Conservation (phyloP, 2,888 invertebrate genomes). For the Vandiemenella viatica region DNA sequence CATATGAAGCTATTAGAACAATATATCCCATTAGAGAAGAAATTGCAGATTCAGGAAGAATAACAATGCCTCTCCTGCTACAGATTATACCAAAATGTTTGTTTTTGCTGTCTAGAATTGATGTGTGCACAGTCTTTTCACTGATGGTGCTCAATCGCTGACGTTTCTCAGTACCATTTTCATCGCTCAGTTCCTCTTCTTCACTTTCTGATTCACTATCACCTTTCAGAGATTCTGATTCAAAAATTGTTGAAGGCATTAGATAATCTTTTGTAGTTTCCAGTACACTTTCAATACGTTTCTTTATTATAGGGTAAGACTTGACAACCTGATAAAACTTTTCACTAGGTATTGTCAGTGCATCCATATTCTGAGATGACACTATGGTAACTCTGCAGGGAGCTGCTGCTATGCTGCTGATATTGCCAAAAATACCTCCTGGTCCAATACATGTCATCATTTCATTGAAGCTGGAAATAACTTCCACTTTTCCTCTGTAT, state of each 20-base stretch:
- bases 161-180: background rate
- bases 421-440: slow-evolving; percentile 37
- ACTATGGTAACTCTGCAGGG: slow-evolving; percentile 32
- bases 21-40: background rate
- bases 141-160: background rate
- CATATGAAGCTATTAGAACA: background rate
- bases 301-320: slow-evolving; percentile 7
- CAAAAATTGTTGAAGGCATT: background rate
- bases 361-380: slow-evolving; percentile 35
- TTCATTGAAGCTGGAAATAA: slow-evolving; percentile 34
- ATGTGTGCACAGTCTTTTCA: background rate
- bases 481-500: slow-evolving; percentile 37
- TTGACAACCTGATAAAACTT: slow-evolving; percentile 35
- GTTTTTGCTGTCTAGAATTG: background rate
- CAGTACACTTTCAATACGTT: background rate
- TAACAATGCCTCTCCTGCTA: no score
- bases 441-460: slow-evolving; percentile 36
- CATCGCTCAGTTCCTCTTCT: background rate
- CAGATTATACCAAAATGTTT: no score
- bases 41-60: background rate
- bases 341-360: slow-evolving; percentile 32
- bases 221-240: background rate
- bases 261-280: background rate
- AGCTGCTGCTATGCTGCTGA: slow-evolving; percentile 30
- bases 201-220: no score